A percentile compares a stretch with the other conserved stretches of the same genome.
Conservation (phyloP, 2,113 vertebrate species). For the Rhineura floridana region DNA sequence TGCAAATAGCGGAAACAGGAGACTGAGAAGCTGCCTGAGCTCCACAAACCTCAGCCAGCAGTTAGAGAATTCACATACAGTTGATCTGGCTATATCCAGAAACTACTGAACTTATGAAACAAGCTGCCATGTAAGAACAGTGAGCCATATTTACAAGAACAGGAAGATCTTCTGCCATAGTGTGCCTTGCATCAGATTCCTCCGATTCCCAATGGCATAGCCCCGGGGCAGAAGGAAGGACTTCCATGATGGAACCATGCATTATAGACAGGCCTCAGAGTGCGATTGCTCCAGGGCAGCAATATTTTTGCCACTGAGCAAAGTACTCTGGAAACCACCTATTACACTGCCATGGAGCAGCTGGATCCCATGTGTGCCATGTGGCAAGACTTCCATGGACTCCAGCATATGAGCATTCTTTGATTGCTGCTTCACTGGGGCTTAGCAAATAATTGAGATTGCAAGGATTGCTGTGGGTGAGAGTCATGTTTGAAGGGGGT, state of each 20-base stretch:
- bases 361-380: not conserved
- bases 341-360: not conserved
- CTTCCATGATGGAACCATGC: not conserved
- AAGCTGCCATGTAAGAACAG: not conserved
- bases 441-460: not conserved
- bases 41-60: not conserved
- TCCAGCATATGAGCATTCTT: not conserved
- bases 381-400: not conserved
- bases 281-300: not conserved
- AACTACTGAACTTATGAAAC: not conserved
- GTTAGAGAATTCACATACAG: not conserved
- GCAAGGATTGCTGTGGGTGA: not conserved
- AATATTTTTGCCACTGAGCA: not conserved
- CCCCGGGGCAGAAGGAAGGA: not conserved
- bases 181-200: not conserved
- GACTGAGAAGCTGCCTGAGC: not conserved
- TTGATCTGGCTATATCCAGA: not conserved
- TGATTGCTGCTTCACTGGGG: not conserved
- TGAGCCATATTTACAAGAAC: not conserved
- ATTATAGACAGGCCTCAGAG: not conserved
- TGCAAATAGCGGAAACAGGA: not conserved
- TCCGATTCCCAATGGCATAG: not conserved
- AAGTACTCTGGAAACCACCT: not conserved
- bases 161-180: not conserved
- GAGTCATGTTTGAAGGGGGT: not conserved